Base-by-base conservation (phyloP, 2,888 invertebrate genomes). In the Drymonia ruficornis region DNA sequence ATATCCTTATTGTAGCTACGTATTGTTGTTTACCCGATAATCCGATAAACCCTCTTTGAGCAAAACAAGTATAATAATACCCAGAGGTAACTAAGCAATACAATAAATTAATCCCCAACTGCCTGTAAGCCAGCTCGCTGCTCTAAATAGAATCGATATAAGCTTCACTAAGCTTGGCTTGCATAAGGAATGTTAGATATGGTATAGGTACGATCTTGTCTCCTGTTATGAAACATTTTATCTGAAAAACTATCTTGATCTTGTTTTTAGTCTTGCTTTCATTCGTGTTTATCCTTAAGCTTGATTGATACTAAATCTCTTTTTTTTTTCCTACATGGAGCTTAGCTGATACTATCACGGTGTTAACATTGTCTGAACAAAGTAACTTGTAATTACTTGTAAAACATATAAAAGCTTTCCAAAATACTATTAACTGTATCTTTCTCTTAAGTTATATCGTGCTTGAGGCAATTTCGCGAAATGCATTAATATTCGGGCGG, bases 61-160 rank as follows among this genome's bases (percentile, higher is more conserved):
- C 47, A 16, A 5, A 16, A 7, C 29, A 15, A 47, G 16, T 47
- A 31, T 12, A 34, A 16, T 61, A 67, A 69, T 70, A 55, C 69
- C 61, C 61, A 48, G 49, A 53, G 62, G 68, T 64, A 65, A 67
- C 64, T 50, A 50, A 48, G 61, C 59, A 66, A 60, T 61, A 70
- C 63, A 65, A 67, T 73, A 68, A 74, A 47, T 74, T 72, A 75
- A 76, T 74, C 71, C 63, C 51, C 46, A 48, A 34, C 43, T 52
- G 47, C 28, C 18, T 11, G 18, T 61, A 64, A 66, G 61, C 67
- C 63, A 61, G 65, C 66, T 65, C 34, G 34, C 11, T 59, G 63
- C 56, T 68, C 68, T 60, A 67, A 71, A 67, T 72, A 65, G 65
- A 57, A 50, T 53, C 54, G 44, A 40, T 38, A 34, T 51, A 11